Evolutionary conservation across 2,888 invertebrate species (phyloP).

Genomic region (Lasioglossum leucozonium): DNA sequence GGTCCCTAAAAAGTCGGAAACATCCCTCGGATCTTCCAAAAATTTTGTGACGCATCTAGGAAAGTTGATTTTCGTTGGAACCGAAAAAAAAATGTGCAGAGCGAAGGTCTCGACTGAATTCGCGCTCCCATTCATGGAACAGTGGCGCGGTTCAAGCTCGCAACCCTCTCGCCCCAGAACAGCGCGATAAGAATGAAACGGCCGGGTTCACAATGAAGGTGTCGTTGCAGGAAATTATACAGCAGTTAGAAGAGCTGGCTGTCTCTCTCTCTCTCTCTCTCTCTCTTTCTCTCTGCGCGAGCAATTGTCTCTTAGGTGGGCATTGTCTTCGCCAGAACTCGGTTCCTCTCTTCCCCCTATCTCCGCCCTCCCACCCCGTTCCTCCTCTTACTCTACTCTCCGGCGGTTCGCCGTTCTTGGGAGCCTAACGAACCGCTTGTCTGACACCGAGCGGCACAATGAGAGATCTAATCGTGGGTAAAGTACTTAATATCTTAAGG

Average conservation of each 20-base stretch:
- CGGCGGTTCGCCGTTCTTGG: slow-evolving; percentile 46
- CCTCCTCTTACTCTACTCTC: slow-evolving; percentile 39
- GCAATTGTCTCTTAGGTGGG: slow-evolving; percentile 83
- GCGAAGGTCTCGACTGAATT: not conserved
- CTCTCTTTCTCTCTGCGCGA: slow-evolving; percentile 63
- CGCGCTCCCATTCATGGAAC: slow-evolving; percentile 39
- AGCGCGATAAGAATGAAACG: slow-evolving; percentile 83
- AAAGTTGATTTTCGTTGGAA: not conserved
- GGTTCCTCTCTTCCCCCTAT: slow-evolving; percentile 39
- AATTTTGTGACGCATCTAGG: not conserved
- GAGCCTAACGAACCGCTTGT: slow-evolving; percentile 81
- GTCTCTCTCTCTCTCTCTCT: slow-evolving; percentile 57
- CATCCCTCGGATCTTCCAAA: not conserved
- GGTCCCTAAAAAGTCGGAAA: not conserved
- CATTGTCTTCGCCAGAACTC: slow-evolving; percentile 78
- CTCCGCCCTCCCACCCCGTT: slow-evolving; percentile 30
- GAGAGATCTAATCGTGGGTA: slow-evolving; percentile 84
- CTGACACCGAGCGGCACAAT: slow-evolving; percentile 83
- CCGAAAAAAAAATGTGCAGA: not conserved
- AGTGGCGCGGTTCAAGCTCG: slow-evolving; percentile 15
- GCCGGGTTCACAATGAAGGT: slow-evolving; percentile 83
- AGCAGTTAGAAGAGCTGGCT: slow-evolving; percentile 83
- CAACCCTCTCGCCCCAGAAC: slow-evolving; percentile 60
- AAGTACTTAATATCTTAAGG: slow-evolving; percentile 85
- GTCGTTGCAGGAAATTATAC: slow-evolving; percentile 85